phyloP scores from a whole-genome alignment of 1,140 invertebrate species.

The Limonius californicus region DNA sequence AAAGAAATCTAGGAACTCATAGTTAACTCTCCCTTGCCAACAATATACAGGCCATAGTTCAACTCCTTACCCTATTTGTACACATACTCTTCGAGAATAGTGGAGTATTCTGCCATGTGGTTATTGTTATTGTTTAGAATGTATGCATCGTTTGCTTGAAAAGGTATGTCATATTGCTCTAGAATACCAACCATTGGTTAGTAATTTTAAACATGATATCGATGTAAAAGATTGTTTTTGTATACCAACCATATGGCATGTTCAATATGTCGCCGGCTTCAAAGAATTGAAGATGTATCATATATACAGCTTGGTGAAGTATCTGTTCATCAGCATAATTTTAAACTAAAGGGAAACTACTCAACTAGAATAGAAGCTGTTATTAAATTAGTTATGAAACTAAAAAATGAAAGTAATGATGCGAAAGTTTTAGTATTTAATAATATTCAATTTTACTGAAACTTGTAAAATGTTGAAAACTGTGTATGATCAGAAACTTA shows the following conservation, averaged over 20 bases:
- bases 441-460: too few species aligned
- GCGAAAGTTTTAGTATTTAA: slow-evolving; percentile 72
- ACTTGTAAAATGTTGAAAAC: too few species aligned
- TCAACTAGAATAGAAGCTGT: slow-evolving; percentile 74
- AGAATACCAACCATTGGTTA: too few species aligned
- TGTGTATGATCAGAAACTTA: too few species aligned
- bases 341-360: slow-evolving; percentile 54
- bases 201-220: too few species aligned
- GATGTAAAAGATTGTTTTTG: too few species aligned
- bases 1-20: slow-evolving; percentile 49
- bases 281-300: slow-evolving; percentile 54
- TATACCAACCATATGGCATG: slow-evolving; percentile 45
- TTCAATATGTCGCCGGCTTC: slow-evolving; percentile 63
- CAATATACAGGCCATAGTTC: slow-evolving; percentile 45
- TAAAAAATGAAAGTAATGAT: slow-evolving; percentile 53
- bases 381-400: slow-evolving; percentile 55
- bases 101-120: slow-evolving; percentile 69
- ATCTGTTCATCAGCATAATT: slow-evolving; percentile 23
- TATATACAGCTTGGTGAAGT: slow-evolving; percentile 53
- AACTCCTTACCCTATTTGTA: slow-evolving; percentile 71
- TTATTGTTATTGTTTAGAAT: slow-evolving; percentile 64
- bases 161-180: too few species aligned
- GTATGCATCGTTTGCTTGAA: slow-evolving; percentile 49
- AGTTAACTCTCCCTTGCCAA: slow-evolving; percentile 48
- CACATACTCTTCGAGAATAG: slow-evolving; percentile 52